These are phyloP conservation scores for Rhynchomys soricoides DNA, from an alignment of 2,113 vertebrate species.

Conservation along the genomic window DNA sequence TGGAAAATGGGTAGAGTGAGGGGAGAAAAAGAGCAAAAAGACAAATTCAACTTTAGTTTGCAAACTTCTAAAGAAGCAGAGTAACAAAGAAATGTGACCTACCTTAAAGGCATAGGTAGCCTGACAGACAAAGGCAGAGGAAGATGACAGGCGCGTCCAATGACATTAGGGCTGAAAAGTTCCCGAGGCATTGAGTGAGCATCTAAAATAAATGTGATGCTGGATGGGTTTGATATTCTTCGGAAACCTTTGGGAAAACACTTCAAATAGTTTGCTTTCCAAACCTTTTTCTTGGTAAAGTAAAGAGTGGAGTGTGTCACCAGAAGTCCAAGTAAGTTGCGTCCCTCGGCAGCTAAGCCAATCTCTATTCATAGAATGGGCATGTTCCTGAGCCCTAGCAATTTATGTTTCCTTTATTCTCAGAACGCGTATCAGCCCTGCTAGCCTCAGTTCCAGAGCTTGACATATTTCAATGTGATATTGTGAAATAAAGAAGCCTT, in stretches of 20 bases:
- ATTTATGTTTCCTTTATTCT: conserved; percentile 80
- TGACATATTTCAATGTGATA: conserved; percentile 76
- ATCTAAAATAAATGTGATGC: conserved; percentile 72
- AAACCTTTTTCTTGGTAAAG: conserved; percentile 66
- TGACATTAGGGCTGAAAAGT: conserved; percentile 56
- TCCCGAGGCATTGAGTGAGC: conserved; percentile 63
- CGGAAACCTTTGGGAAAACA: conserved; percentile 72
- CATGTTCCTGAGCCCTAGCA: conserved; percentile 72
- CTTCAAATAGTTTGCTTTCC: conserved; percentile 70
- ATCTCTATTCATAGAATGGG: conserved; percentile 80
- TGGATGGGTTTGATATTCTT: conserved; percentile 74
- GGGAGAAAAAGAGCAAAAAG: neutral
- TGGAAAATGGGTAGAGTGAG: neutral
- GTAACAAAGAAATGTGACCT: conserved; percentile 65
- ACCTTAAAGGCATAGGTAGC: conserved; percentile 30
- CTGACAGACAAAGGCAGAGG: conserved; percentile 57
- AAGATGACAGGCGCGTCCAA: conserved; percentile 57
- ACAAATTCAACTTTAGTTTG: neutral
- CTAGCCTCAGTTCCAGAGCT: conserved; percentile 60
- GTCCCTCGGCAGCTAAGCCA: conserved; percentile 72
- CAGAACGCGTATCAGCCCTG: conserved; percentile 59
- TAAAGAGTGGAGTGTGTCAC: conserved; percentile 63
- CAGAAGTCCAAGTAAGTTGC: conserved; percentile 62
- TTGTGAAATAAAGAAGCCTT: conserved; percentile 69
- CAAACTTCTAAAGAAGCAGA: neutral